Percentiles rank a stretch among this genome's conserved stretches.
Evolutionary conservation across 2,113 vertebrate genomes (phyloP).

Genomic region (Nothocercus nigrocapillus): DNA sequence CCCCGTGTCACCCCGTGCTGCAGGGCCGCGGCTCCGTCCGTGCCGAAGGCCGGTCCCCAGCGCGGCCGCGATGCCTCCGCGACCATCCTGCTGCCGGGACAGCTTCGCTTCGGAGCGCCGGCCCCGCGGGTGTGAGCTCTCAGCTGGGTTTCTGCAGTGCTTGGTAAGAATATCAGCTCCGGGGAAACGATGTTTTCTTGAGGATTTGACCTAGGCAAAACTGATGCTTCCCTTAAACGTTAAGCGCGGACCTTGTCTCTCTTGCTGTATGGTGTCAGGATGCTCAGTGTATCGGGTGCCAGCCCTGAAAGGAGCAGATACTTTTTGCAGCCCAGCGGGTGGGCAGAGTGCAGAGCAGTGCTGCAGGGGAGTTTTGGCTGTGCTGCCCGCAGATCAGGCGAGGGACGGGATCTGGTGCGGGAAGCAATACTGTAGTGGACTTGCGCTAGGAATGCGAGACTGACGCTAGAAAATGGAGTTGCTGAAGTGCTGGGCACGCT

Average conservation of each 20-base stretch:
- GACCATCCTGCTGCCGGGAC: neutral
- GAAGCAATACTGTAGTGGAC: neutral
- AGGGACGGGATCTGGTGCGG: neutral
- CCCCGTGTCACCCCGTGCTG: neutral
- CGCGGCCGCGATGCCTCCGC: no score
- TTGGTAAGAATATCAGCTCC: rapidly evolving
- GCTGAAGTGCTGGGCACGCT: neutral
- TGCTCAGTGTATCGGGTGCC: neutral
- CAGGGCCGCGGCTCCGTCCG: no score
- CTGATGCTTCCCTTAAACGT: neutral
- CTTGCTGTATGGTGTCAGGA: neutral
- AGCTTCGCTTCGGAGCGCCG: neutral
- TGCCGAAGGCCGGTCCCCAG: no score
- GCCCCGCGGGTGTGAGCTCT: neutral
- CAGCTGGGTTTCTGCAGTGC: rapidly evolving
- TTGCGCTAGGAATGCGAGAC: neutral
- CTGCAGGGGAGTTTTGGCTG: neutral
- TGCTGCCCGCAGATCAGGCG: neutral
- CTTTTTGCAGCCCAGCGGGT: neutral
- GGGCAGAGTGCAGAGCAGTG: rapidly evolving
- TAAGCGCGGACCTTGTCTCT: neutral
- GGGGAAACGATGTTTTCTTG: rapidly evolving
- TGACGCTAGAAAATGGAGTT: neutral
- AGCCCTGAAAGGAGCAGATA: neutral
- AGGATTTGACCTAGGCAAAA: neutral